phyloP scores from a whole-genome alignment of 2,888 invertebrate genomes.

The Drosophila melanosoma region DNA sequence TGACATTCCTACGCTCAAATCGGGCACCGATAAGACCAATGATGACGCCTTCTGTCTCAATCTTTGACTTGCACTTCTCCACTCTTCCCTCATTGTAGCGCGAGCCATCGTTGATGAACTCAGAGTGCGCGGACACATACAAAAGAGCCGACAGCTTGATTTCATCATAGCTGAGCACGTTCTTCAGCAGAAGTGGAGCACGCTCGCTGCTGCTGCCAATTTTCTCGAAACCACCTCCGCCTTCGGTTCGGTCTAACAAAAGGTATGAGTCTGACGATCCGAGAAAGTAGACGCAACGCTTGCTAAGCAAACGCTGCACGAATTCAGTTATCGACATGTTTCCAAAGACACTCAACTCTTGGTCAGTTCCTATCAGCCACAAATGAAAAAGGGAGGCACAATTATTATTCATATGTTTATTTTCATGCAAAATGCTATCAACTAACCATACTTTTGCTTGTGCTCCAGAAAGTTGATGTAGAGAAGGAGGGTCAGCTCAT shows the following conservation, averaged over 20 bases:
- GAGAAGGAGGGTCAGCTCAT: conserved; percentile 88
- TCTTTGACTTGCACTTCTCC: conserved; percentile 81
- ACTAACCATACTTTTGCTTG: conserved; percentile 85
- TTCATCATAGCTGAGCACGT: conserved; percentile 87
- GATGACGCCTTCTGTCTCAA: conserved; percentile 86
- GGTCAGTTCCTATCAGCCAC: conserved; percentile 68
- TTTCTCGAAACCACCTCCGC: conserved; percentile 86
- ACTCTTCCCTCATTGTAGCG: conserved; percentile 86
- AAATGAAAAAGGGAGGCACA: not conserved
- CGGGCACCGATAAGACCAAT: conserved; percentile 86
- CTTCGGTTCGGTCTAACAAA: conserved; percentile 84
- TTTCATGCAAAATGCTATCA: not conserved
- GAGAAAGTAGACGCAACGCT: conserved; percentile 86
- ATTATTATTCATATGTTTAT: not conserved
- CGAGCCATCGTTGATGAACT: conserved; percentile 87
- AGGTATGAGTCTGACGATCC: conserved; percentile 83
- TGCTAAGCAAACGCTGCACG: conserved; percentile 86
- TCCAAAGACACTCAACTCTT: conserved; percentile 83
- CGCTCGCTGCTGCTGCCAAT: conserved; percentile 86
- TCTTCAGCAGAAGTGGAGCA: conserved; percentile 85
- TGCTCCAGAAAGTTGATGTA: conserved; percentile 88
- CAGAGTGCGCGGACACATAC: conserved; percentile 86
- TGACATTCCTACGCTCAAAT: conserved; percentile 84
- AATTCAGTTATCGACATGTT: conserved; percentile 85
- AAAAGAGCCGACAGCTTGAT: conserved; percentile 87